phyloP scores from a whole-genome alignment of 2,888 invertebrate species.

The Tiphia femorata region DNA sequence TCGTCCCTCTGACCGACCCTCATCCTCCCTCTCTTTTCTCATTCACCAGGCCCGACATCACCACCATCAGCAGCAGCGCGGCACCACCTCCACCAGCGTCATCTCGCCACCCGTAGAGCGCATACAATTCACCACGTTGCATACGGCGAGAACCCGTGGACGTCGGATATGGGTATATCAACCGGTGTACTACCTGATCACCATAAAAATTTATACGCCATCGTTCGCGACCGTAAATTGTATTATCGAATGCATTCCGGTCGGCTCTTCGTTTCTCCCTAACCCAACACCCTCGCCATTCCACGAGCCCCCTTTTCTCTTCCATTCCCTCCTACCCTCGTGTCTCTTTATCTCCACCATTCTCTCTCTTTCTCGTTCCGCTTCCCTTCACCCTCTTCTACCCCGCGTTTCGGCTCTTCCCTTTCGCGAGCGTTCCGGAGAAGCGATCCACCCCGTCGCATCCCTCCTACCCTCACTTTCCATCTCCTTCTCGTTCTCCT shows the following conservation, averaged over 20 bases:
- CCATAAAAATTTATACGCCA: slow-evolving; percentile 67
- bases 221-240: slow-evolving; percentile 64
- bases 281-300: slow-evolving; percentile 2
- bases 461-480: background rate
- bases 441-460: background rate
- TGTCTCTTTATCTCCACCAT: background rate
- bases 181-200: slow-evolving; percentile 63
- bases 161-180: slow-evolving; percentile 48
- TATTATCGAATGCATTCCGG: slow-evolving; percentile 61
- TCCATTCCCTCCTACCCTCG: background rate
- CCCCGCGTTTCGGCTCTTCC: background rate
- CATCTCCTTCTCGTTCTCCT: background rate
- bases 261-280: slow-evolving; percentile 30
- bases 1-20: background rate
- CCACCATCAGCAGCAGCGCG: background rate
- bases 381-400: slow-evolving; percentile 1
- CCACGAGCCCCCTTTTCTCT: background rate
- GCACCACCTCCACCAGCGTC: slow-evolving; percentile 31
- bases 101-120: slow-evolving; percentile 21
- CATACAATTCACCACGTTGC: slow-evolving; percentile 51
- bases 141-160: slow-evolving; percentile 34
- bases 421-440: background rate
- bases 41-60: background rate
- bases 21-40: background rate
- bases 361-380: background rate